Base-by-base conservation (phyloP, 2,113 vertebrate genomes). In the Eublepharis macularius region DNA sequence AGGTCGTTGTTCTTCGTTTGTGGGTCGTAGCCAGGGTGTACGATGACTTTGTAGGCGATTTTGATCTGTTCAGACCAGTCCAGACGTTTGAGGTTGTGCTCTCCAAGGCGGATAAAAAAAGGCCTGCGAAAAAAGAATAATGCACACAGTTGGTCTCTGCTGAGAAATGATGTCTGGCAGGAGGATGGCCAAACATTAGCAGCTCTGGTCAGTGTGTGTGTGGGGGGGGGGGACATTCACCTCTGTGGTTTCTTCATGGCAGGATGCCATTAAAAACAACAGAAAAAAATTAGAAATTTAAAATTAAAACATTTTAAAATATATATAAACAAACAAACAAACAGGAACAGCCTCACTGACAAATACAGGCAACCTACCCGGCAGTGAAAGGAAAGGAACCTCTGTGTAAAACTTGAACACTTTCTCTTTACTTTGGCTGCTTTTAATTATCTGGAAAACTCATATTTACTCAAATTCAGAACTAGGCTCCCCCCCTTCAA, bases 61-160 rank as follows among this genome's bases (percentile, higher is more conserved):
- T 96, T 96, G 82, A 96, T 94, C 95, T 98, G 97, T 91, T 98
- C 97, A 0, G 97, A 97, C 92, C 95, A 95, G 89, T 98, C 97
- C 57, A 93, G 36, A 11, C 2, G 32, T 74, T 75, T 76, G 24
- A 94, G 92, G 79, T 92, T 89, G 78, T 94, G 93, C 0, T 94
- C 94, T n/a, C 94, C 94, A 1, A 95, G 92, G 17, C 86, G 93
- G 6, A 94, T 87, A 34, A 43, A 24, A 39, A 80, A 80, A 13
- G 54, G 51, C 24, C 84, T 85, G 34, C 16, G n/a, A 80, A 65
- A 6, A 79, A 82, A 79, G 7, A 47, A 21, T 47, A 68, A n/a
- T n/a, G n/a, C 26, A 32, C 4, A 60, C 51, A n/a, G 29, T 81
- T 5, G 39, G 11, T 19, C 16, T 19, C 34, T 70, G 34, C 47